Percentiles rank a stretch among this genome's conserved stretches.
These are phyloP conservation scores for Schizaphis graminum DNA, from an alignment of 2,888 invertebrate species.

Conservation along the genomic window DNA sequence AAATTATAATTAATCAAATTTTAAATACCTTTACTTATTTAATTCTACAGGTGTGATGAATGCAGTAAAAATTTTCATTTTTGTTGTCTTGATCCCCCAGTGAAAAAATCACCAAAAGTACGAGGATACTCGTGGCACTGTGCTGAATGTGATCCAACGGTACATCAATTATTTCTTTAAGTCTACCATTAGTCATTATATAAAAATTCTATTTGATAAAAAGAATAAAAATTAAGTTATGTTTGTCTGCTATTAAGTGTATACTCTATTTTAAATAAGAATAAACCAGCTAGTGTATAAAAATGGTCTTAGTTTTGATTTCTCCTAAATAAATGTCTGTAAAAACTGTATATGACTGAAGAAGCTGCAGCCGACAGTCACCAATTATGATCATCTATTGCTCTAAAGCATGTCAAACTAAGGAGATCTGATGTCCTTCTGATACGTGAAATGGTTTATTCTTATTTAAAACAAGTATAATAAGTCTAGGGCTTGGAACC, in stretches of 20 bases:
- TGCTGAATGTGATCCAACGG: constrained; percentile 94
- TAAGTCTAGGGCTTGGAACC: not conserved
- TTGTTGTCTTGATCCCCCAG: constrained; percentile 91
- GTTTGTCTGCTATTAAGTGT: not conserved
- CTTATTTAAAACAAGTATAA: constrained; percentile 28
- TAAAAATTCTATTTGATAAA: not conserved
- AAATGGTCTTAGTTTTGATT: not conserved
- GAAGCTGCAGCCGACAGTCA: not conserved
- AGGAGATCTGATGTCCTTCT: not conserved
- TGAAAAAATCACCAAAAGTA: constrained; percentile 93
- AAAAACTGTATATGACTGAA: not conserved
- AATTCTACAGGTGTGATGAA: constrained; percentile 84
- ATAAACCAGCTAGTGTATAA: not conserved
- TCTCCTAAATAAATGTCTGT: not conserved
- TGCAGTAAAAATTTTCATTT: constrained; percentile 93
- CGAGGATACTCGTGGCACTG: constrained; percentile 97
- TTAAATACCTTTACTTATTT: not conserved
- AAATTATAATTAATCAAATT: not conserved
- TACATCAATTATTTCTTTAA: constrained; percentile 72
- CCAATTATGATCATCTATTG: not conserved
- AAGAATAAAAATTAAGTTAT: not conserved
- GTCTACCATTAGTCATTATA: constrained; percentile 17
- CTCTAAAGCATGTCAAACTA: not conserved
- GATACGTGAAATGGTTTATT: not conserved
- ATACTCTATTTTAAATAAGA: constrained; percentile 30